Base-by-base conservation (phyloP, 2,113 vertebrate species). In the Podocnemis expansa region DNA sequence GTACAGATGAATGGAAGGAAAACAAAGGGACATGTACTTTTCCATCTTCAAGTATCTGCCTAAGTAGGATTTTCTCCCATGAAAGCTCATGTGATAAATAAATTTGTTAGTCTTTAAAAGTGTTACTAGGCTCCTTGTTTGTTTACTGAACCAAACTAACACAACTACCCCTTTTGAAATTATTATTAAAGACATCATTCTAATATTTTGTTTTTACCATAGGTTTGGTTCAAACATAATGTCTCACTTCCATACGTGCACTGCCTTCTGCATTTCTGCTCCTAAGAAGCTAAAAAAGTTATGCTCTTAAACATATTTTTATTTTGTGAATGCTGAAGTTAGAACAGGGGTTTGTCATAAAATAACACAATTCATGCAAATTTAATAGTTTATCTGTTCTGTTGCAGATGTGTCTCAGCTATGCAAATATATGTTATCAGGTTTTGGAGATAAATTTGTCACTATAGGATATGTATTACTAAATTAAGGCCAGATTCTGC, bases 271-370 rank as follows among this genome's bases (percentile, higher is more conserved):
- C 73, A 90, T 81, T 67, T 51, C n/a, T 70, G 17, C 63, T 38
- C 8, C 34, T 38, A n/a, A 70, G 81, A 43, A 19, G 51, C 86
- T 49, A 73, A 88, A 73, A 88, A 88, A 31, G 92, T 92, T 89
- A 85, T 91, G 87, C 54, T 76, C 78, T 91, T 55, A 86, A 58
- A 43, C 17, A 5, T 52, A 27, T 80, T 96, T 95, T 91, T 81
- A 82, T 88, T 75, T 82, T 43, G 89, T 92, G 73, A 92, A 84
- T 9, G 75, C 80, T 0, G 89, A 86, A 13, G 83, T 80, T 0
- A 22, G 70, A 82, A 85, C 54, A 85, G 87, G 88, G 38, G 24
- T 8, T 92, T 51, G 55, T 92, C 78, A 75, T 55, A 79, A 45
- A 41, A 81, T 89, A 75, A 75, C 78, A 88, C 0, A 0, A 81